phyloP scores from a whole-genome alignment of 2,113 vertebrate genomes.

The Osmerus mordax region DNA sequence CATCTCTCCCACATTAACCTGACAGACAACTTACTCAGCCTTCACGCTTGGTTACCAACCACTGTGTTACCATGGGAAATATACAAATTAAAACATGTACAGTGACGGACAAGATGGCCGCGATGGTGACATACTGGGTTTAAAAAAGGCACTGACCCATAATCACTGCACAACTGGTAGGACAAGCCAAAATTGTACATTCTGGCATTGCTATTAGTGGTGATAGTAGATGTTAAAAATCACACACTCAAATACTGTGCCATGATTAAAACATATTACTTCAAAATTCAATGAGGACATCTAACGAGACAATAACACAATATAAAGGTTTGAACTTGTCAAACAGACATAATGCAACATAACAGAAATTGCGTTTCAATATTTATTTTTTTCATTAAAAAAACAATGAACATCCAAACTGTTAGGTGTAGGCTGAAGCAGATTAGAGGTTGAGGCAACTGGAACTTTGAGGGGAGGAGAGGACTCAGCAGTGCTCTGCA shows the following conservation, averaged over 20 bases:
- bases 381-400: constrained; percentile 44
- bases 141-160: constrained; percentile 43
- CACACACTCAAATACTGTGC: too few species aligned
- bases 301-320: background rate
- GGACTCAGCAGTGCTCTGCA: constrained; percentile 45
- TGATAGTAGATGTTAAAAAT: too few species aligned
- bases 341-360: background rate
- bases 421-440: constrained; percentile 50
- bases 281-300: background rate
- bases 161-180: constrained; percentile 26
- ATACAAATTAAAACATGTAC: background rate
- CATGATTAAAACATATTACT: background rate
- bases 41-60: constrained; percentile 14
- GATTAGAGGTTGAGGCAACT: constrained; percentile 53
- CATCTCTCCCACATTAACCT: background rate
- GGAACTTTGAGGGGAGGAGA: constrained; percentile 47
- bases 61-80: constrained; percentile 18
- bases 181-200: background rate
- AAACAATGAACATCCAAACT: constrained; percentile 58
- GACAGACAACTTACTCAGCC: background rate
- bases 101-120: background rate
- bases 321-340: background rate
- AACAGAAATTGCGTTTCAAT: constrained; percentile 10
- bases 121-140: constrained; percentile 6
- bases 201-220: too few species aligned